Conservation (phyloP, 2,888 invertebrate species). For the Rhodophaea formosa region DNA sequence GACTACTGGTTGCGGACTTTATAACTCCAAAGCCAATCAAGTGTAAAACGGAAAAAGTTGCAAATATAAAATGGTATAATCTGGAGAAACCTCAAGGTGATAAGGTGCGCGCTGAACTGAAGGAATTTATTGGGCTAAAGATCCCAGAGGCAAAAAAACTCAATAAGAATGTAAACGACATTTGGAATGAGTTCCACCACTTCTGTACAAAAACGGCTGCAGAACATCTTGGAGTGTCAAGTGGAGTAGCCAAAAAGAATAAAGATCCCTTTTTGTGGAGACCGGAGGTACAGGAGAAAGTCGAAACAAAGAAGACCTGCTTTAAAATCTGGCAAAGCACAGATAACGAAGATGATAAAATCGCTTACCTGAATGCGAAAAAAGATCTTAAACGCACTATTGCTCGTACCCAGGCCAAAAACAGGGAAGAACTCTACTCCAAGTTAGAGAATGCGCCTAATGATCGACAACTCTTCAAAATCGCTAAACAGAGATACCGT, state of each 20-base stretch:
- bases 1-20: conserved; percentile 29
- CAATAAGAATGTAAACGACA: not conserved
- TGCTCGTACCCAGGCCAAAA: not conserved
- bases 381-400: not conserved
- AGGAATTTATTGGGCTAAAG: too few species aligned
- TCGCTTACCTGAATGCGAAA: not conserved
- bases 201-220: not conserved
- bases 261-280: not conserved
- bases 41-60: too few species aligned
- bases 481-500: not conserved
- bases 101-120: not conserved
- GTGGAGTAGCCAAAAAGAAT: not conserved
- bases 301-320: not conserved
- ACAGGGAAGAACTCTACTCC: not conserved
- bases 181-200: not conserved
- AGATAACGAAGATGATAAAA: not conserved
- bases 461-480: not conserved
- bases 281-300: not conserved
- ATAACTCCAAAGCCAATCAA: conserved; percentile 18
- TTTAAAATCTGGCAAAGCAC: not conserved
- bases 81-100: not conserved
- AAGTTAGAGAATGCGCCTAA: not conserved
- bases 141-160: not conserved
- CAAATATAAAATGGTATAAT: not conserved
- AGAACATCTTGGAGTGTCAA: not conserved